Conservation (phyloP, 2,113 vertebrate genomes). For the Poicephalus gulielmi region DNA sequence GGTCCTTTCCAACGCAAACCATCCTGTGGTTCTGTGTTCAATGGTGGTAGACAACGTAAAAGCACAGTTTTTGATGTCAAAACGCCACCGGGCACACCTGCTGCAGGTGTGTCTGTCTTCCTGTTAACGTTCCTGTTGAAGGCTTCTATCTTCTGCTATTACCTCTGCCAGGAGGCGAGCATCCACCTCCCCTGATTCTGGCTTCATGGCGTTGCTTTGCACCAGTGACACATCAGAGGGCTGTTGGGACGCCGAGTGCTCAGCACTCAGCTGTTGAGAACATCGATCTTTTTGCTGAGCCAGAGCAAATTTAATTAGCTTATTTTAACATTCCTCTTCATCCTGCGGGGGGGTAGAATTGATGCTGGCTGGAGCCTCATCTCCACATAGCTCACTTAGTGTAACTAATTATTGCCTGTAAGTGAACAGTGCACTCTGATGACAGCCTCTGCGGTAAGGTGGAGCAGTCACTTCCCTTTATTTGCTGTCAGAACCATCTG, state of each 20-base stretch:
- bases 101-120: neutral
- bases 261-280: neutral
- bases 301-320: slow-evolving; percentile 57
- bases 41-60: neutral
- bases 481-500: neutral
- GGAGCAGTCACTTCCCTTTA: neutral
- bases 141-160: neutral
- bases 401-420: slow-evolving; percentile 6
- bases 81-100: neutral
- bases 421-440: neutral
- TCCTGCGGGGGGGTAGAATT: slow-evolving; percentile 9
- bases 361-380: slow-evolving; percentile 27
- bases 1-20: neutral
- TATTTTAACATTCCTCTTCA: slow-evolving; percentile 26
- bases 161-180: neutral
- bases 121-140: neutral
- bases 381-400: slow-evolving; percentile 8
- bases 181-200: neutral
- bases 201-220: neutral
- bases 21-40: neutral
- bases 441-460: neutral
- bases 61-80: neutral
- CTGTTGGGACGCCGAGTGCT: neutral
- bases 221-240: neutral
- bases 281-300: slow-evolving; percentile 42